Evolutionary conservation across 2,888 invertebrate species (phyloP), one percentile per base, ranked within the genome.

Genomic region (Lycia hirtaria): DNA sequence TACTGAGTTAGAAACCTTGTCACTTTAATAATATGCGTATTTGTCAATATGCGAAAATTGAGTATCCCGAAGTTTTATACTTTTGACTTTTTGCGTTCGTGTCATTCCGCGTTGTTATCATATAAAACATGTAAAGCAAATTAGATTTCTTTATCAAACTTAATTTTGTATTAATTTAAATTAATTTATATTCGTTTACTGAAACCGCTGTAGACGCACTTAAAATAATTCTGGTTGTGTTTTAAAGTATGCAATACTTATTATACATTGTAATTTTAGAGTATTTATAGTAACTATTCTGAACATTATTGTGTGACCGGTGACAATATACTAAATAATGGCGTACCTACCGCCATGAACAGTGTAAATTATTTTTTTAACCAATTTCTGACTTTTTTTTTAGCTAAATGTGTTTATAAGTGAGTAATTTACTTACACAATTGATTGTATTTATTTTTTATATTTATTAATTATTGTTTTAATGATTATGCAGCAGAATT

Each of bases 201-300:
- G 15, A 40, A 49, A 44, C 44, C 56, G 59, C 51, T 60, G 62
- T 24, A 57, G 40, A 52, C 56, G 55, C 63, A 68, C 63, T 65
- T 62, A 64, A 67, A 56, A 51, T 52, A 55, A 57, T 57, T 56
- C 62, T 60, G 68, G 71, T 69, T 71, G 70, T 71, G 66, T 65
- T 62, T 56, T 45, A 58, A 62, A 58, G 53, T 65, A 66, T 62
- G 54, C 32, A 61, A 61, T 66, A 60, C 59, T 62, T 59, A 45
- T n/a, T 32, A 12, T 53, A 44, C n/a, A 14, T 12, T 24, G 15
- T 41, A 20, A 22, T 44, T 30, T 32, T 44, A 33, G 32, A 32
- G 22, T 33, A 44, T 19, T 44, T 15, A 17, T 24, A 12, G 15
- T 37, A 35, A 24, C 9, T 26, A 15, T 26, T 41, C 14, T 26